Conservation (phyloP, 2,113 vertebrate species). For the Vulpes lagopus region DNA sequence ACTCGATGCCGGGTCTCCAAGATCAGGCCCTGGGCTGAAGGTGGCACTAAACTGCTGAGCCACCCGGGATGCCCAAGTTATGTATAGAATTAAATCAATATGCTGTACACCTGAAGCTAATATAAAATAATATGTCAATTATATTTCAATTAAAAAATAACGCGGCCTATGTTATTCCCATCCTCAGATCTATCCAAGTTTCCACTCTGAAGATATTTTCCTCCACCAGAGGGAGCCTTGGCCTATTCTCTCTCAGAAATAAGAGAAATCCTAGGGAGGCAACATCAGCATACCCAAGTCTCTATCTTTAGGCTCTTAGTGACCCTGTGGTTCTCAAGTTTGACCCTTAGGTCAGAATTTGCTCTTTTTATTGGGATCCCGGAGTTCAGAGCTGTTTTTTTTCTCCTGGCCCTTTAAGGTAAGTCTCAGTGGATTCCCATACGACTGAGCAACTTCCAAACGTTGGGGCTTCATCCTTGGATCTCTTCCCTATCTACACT, state of each 20-base stretch:
- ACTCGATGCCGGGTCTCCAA: no score
- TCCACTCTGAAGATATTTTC: constrained; percentile 29
- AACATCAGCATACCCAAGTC: neutral
- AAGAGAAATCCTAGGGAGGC: constrained; percentile 39
- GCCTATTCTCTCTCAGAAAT: constrained; percentile 17
- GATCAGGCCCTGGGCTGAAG: no score
- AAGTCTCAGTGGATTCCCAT: constrained; percentile 3
- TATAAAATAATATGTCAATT: neutral
- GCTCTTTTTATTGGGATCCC: neutral
- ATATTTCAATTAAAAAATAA: neutral
- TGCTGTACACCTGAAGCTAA: neutral
- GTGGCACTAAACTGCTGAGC: no score
- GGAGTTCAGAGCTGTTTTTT: constrained; percentile 38
- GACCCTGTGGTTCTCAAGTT: neutral
- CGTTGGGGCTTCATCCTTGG: neutral
- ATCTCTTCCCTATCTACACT: neutral
- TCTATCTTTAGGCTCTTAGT: neutral
- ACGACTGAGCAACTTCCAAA: constrained; percentile 27
- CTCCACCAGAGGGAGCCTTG: neutral
- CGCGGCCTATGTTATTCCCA: neutral
- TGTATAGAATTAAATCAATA: neutral
- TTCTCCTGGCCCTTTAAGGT: constrained; percentile 2
- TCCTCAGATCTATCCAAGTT: constrained; percentile 27
- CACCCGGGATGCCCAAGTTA: neutral
- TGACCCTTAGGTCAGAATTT: neutral